Conservation (phyloP, 1,140 invertebrate species). For the Drosophila setifemur region DNA sequence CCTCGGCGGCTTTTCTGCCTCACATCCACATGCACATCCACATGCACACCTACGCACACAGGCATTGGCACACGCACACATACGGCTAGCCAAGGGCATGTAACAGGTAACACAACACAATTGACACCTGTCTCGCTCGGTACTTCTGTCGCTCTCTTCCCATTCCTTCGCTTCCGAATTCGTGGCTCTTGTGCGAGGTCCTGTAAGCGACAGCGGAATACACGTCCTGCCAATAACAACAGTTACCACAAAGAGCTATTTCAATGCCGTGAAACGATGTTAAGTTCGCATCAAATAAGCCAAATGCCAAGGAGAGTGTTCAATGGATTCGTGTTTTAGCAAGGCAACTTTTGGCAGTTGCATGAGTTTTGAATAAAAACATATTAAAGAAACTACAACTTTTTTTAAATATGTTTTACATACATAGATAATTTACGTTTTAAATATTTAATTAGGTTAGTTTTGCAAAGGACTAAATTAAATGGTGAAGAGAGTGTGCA, state of each 20-base stretch:
- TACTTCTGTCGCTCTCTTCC: not conserved
- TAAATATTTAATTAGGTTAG: no score
- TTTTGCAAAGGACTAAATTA: no score
- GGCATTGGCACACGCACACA: not conserved
- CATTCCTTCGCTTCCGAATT: not conserved
- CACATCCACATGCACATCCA: not conserved
- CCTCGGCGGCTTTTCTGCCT: slow-evolving; percentile 1
- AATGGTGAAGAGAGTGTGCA: no score
- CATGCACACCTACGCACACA: no score
- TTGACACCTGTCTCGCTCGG: slow-evolving; percentile 40
- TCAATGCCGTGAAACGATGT: slow-evolving; percentile 71
- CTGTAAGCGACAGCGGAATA: slow-evolving; percentile 20
- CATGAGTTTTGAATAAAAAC: not conserved
- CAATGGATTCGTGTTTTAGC: not conserved
- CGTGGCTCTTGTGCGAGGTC: slow-evolving; percentile 15
- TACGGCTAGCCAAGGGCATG: slow-evolving; percentile 40
- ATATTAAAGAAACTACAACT: no score
- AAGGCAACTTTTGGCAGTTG: not conserved
- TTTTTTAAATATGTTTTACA: no score
- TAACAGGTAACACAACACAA: slow-evolving; percentile 68
- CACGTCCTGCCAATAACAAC: slow-evolving; percentile 50
- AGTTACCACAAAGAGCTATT: slow-evolving; percentile 53
- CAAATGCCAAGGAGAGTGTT: not conserved
- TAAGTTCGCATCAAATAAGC: slow-evolving; percentile 49
- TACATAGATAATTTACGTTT: no score